phyloP scores from a whole-genome alignment of 35 echinoderm and acorn worm species.

The Acanthaster planci region DNA sequence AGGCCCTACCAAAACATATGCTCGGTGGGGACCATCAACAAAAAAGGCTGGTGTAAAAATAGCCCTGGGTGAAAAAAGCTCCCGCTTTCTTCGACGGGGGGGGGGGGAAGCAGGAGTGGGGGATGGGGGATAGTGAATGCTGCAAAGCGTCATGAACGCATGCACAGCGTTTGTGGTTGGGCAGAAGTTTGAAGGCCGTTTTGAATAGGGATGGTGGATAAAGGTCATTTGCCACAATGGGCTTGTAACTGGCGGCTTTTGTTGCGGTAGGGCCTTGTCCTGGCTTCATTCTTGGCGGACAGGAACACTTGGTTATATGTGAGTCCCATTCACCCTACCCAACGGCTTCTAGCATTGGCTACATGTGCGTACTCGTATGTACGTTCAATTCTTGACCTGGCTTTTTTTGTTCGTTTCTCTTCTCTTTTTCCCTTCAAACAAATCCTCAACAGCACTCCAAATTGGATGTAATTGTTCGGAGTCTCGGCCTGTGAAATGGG shows the following conservation, averaged over 20 bases:
- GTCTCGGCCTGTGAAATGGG: background rate
- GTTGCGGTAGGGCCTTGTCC: conserved; percentile 1
- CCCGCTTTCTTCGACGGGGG: background rate
- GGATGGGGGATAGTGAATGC: too few relatives aligned
- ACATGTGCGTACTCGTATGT: too few relatives aligned
- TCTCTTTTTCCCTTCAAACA: too few relatives aligned
- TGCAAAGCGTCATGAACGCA: background rate
- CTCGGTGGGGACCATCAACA: background rate
- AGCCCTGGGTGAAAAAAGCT: conserved; percentile 7
- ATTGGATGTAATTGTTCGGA: conserved; percentile 13
- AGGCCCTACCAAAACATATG: background rate
- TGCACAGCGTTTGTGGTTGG: conserved; percentile 6
- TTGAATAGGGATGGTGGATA: background rate
- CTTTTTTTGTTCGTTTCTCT: too few relatives aligned
- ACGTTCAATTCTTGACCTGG: conserved; percentile 23
- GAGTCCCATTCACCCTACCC: background rate
- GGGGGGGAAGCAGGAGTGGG: background rate
- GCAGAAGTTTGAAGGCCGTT: conserved; percentile 13
- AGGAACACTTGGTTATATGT: background rate
- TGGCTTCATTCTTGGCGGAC: background rate
- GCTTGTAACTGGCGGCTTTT: background rate
- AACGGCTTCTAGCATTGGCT: background rate
- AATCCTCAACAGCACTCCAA: background rate
- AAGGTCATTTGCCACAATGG: background rate
- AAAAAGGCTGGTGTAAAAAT: conserved; percentile 11